These are phyloP conservation scores for Erpobdella octoculata DNA, from an alignment of 2,888 invertebrate species.

Conservation along the genomic window DNA sequence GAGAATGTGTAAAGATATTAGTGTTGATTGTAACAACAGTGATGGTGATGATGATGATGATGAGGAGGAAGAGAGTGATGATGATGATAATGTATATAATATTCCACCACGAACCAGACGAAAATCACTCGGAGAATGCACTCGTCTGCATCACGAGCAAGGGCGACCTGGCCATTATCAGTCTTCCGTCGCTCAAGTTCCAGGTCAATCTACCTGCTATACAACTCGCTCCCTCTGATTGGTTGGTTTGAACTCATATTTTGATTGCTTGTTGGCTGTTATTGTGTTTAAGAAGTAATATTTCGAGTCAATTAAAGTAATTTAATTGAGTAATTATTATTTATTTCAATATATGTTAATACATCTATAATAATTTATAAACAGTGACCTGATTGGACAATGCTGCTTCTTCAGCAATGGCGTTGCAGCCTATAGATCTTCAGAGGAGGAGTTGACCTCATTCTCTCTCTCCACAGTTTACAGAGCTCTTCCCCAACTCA, in stretches of 20 bases:
- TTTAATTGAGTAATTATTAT: not conserved
- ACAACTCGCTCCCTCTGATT: not conserved
- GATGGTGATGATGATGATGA: too few species aligned
- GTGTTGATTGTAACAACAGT: too few species aligned
- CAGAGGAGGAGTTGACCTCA: constrained; percentile 8
- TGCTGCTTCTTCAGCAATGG: constrained; percentile 9
- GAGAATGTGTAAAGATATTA: too few species aligned
- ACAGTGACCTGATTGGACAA: constrained; percentile 17
- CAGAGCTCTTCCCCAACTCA: not conserved
- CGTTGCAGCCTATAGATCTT: not conserved
- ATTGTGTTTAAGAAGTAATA: too few species aligned
- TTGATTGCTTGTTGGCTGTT: not conserved
- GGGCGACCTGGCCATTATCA: constrained; percentile 70
- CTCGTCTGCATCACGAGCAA: constrained; percentile 83
- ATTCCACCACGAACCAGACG: too few species aligned
- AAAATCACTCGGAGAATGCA: constrained; percentile 72
- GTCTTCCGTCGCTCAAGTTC: constrained; percentile 19
- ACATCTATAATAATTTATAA: not conserved
- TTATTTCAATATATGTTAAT: not conserved
- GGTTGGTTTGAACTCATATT: not conserved
- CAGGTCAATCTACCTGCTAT: constrained; percentile 25
- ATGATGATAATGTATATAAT: too few species aligned
- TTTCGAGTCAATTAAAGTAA: too few species aligned
- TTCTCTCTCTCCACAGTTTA: constrained; percentile 9
- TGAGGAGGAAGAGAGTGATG: too few species aligned